Conservation (phyloP, 2,888 invertebrate genomes). For the Dione vanillae region DNA sequence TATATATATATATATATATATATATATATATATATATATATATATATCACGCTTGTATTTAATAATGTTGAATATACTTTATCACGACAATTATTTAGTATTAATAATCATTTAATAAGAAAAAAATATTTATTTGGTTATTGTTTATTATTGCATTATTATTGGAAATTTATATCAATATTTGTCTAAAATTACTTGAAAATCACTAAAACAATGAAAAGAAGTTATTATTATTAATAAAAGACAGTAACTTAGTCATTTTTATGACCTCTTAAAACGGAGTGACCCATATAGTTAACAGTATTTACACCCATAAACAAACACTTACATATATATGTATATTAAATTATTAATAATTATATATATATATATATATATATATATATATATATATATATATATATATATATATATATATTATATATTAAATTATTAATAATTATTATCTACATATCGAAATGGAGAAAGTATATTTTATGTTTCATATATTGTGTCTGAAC, state of each 20-base stretch:
- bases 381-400: too few relatives aligned
- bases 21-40: too few relatives aligned
- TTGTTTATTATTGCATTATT: not conserved
- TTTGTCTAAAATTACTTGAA: not conserved
- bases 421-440: constrained; percentile 18
- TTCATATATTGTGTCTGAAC: constrained; percentile 23
- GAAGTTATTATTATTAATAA: not conserved
- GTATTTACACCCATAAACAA: not conserved
- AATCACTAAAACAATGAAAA: not conserved
- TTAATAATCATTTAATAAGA: constrained; percentile 1
- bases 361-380: too few relatives aligned
- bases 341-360: constrained; percentile 15
- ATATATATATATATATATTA: too few relatives aligned
- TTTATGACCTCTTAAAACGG: too few relatives aligned
- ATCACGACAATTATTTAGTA: not conserved
- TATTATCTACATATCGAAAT: constrained; percentile 22
- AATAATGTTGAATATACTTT: constrained; percentile 11
- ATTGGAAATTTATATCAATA: not conserved
- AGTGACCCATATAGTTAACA: too few relatives aligned
- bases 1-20: too few relatives aligned
- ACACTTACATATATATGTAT: too few relatives aligned
- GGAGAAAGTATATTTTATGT: constrained; percentile 18
- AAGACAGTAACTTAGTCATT: not conserved
- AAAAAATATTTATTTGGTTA: constrained; percentile 7
- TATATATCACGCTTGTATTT: not conserved